Evolutionary conservation across 2,113 vertebrate genomes (phyloP).

Genomic region (Phrynocephalus versicolor): DNA sequence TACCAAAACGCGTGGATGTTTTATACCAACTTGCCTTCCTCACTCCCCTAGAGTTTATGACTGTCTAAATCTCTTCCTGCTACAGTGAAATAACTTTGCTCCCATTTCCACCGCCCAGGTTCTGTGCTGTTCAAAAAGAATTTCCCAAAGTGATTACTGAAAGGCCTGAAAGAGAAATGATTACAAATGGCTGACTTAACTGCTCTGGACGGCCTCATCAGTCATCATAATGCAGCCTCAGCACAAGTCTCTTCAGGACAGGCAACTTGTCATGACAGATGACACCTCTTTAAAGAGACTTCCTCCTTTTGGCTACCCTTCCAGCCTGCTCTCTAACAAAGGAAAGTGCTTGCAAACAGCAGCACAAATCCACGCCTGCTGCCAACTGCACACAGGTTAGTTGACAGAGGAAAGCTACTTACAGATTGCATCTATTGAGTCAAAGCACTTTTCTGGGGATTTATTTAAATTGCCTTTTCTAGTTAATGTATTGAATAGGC

Average conservation of each 20-base stretch:
- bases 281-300: constrained; percentile 51
- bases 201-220: constrained; percentile 59
- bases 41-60: constrained; percentile 12
- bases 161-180: constrained; percentile 66
- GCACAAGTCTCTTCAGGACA: constrained; percentile 61
- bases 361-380: constrained; percentile 18
- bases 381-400: constrained; percentile 6
- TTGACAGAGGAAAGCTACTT: constrained; percentile 4
- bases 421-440: background rate
- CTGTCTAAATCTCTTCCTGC: constrained; percentile 42
- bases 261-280: constrained; percentile 64
- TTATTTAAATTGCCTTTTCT: constrained; percentile 23
- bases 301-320: constrained; percentile 45
- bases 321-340: constrained; percentile 44
- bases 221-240: constrained; percentile 64
- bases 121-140: constrained; percentile 50
- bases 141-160: constrained; percentile 63
- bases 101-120: constrained; percentile 23
- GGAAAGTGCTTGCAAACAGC: constrained; percentile 41
- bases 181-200: constrained; percentile 73
- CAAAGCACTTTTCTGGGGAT: constrained; percentile 17
- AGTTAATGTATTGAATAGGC: constrained; percentile 36
- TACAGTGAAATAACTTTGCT: constrained; percentile 43
- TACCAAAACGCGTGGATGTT: constrained; percentile 8
- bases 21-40: background rate